These are phyloP conservation scores for Periophthalmodon schlosseri DNA, from an alignment of 2,113 vertebrate genomes.

Conservation along the genomic window DNA sequence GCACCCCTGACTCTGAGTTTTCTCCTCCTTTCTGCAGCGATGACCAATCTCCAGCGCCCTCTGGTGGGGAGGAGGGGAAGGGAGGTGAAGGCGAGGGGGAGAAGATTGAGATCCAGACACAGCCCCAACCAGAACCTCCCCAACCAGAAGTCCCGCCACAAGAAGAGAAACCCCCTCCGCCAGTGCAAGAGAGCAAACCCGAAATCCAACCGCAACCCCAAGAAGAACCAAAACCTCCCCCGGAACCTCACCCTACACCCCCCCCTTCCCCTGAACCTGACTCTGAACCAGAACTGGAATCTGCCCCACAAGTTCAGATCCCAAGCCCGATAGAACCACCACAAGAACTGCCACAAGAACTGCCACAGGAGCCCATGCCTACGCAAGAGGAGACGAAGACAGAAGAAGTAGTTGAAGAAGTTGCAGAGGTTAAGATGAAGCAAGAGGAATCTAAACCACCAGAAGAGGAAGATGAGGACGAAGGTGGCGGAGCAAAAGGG, in stretches of 20 bases:
- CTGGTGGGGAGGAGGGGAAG: slow-evolving; percentile 78
- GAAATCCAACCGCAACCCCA: slow-evolving; percentile 16
- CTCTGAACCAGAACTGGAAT: slow-evolving; percentile 10
- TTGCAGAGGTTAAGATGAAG: slow-evolving; percentile 26
- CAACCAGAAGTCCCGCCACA: slow-evolving; percentile 40
- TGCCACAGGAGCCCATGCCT: slow-evolving; percentile 33
- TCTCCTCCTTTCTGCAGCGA: slow-evolving; percentile 84
- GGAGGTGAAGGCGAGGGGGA: slow-evolving; percentile 78
- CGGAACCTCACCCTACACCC: slow-evolving; percentile 16
- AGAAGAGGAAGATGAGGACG: slow-evolving; percentile 76
- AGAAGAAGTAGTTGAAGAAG: slow-evolving; percentile 38
- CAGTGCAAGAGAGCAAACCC: slow-evolving; percentile 40
- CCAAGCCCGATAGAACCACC: slow-evolving; percentile 3
- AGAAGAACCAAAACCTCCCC: slow-evolving; percentile 3
- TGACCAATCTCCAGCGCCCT: slow-evolving; percentile 72
- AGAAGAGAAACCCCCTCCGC: slow-evolving; percentile 39
- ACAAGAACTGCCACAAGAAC: slow-evolving; percentile 27
- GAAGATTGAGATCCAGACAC: slow-evolving; percentile 77
- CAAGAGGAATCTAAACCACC: slow-evolving; percentile 43
- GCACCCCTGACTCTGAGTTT: slow-evolving; percentile 81
- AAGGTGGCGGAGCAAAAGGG: slow-evolving; percentile 79
- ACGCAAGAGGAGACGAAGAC: slow-evolving; percentile 33
- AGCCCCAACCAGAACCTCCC: slow-evolving; percentile 51
- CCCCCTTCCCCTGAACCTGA: slow-evolving; percentile 21
- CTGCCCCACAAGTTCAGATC: slow-evolving; percentile 23